Percentiles rank a stretch among this genome's conserved stretches.
These are phyloP conservation scores for Sternarchorhynchus goeldii DNA, from an alignment of 2,797 vertebrate species.

Conservation along the genomic window DNA sequence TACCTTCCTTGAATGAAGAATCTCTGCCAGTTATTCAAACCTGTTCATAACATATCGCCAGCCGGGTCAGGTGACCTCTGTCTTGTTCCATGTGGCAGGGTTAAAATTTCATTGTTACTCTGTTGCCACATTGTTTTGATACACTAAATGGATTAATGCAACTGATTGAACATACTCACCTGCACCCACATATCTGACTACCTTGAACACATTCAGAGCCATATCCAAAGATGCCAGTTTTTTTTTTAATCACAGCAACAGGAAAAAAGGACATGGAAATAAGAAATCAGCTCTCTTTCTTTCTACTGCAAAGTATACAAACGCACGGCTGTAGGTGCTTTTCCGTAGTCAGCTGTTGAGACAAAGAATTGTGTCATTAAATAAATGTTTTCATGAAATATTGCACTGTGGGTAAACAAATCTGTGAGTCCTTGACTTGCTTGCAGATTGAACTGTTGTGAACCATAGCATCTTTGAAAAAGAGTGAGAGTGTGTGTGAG, in stretches of 20 bases:
- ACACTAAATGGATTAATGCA: constrained; percentile 34
- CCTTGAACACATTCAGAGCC: constrained; percentile 13
- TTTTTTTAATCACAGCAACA: constrained; percentile 48
- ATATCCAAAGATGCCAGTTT: background rate
- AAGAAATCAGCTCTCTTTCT: constrained; percentile 47
- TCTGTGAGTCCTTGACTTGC: background rate
- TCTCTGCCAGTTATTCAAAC: constrained; percentile 10
- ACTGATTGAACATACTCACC: constrained; percentile 1
- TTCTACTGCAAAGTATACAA: constrained; percentile 33
- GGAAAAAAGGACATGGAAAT: constrained; percentile 35
- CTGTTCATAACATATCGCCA: background rate
- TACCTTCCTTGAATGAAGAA: background rate
- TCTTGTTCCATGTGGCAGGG: constrained; percentile 4
- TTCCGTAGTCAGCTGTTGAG: background rate
- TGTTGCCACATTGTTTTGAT: constrained; percentile 2
- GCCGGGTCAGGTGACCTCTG: constrained; percentile 17
- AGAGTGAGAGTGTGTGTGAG: too few species aligned
- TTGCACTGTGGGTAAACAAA: background rate
- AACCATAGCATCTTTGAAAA: too few species aligned
- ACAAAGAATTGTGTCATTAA: background rate
- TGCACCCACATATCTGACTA: constrained; percentile 14
- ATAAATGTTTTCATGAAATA: too few species aligned
- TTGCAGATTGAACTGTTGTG: too few species aligned
- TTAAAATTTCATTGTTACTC: constrained; percentile 12
- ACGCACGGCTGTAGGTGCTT: too few species aligned